phyloP scores from a whole-genome alignment of 2,113 vertebrate species.

The Clinocottus analis region DNA sequence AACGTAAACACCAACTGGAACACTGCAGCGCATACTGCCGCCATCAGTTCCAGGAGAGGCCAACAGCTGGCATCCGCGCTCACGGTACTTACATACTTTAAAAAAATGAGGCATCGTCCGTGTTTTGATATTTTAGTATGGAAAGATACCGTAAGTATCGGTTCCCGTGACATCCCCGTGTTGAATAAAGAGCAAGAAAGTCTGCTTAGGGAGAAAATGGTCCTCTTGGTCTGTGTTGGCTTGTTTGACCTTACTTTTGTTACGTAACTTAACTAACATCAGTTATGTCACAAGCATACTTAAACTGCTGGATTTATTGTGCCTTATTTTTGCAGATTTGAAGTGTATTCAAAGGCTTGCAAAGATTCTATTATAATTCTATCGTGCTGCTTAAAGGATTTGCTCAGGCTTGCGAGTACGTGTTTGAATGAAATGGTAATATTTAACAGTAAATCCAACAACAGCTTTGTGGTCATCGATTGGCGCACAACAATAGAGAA shows the following conservation, averaged over 20 bases:
- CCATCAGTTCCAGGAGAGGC: too few relatives aligned
- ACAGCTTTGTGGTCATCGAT: not conserved
- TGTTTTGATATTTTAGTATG: too few relatives aligned
- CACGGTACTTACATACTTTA: too few relatives aligned
- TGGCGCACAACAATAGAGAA: not conserved
- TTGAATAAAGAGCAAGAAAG: too few relatives aligned
- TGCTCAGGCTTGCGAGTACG: not conserved
- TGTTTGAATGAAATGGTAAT: not conserved
- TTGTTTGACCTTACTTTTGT: not conserved
- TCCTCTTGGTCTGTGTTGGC: not conserved
- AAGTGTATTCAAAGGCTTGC: not conserved
- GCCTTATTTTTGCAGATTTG: not conserved
- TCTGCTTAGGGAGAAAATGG: not conserved
- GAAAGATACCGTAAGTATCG: too few relatives aligned
- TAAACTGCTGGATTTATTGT: not conserved
- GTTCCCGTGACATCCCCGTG: too few relatives aligned
- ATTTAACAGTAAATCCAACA: not conserved
- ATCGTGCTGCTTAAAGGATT: not conserved
- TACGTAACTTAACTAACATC: too few relatives aligned
- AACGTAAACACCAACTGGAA: too few relatives aligned
- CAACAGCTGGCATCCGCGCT: too few relatives aligned
- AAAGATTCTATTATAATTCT: not conserved
- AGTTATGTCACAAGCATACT: too few relatives aligned
- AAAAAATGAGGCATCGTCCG: too few relatives aligned
- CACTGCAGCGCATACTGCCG: too few relatives aligned